Base-by-base conservation (phyloP, 2,888 invertebrate species). In the Agriotes lineatus region DNA sequence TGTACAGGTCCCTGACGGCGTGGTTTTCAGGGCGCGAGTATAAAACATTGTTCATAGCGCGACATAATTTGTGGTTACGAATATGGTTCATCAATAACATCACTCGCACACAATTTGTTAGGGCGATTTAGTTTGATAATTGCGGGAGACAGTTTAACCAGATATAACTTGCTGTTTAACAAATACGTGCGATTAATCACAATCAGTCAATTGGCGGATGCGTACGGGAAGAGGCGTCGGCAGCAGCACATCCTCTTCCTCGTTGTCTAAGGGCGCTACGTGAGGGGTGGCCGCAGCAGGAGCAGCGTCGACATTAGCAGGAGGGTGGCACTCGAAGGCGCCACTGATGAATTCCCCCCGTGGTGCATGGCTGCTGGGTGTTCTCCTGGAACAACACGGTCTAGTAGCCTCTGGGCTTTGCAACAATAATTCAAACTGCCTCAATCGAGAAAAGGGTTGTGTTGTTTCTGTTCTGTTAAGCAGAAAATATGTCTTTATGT, bases 331-430 rank as follows among this genome's bases (percentile, higher is more conserved):
- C 48, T 62, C 10, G 62, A 66, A 61, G 66, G 61, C 42, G 61
- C 56, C 57, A 66, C 65, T 60, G 80, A 81, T 75, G 80, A 80
- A 67, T 85, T 85, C 64, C 82, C 81, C 54, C 92, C 91, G 77
- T 93, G 92, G 85, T 94, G 93, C 93, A 94, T 94, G 48, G 94
- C 94, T 65, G 93, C 94, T 78, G 94, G 94, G 82, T 93, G 93
- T 86, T 94, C 94, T 79, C 93, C 94, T 93, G 89, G 77, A 87
- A 87, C 84, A 86, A 83, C 81, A 69, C 42, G 58, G 44, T 57
- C 67, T 67, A 67, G 57, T 67, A 67, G 67, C 57, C 62, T 62
- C 30, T 57, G 42, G 50, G 25, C 48, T 50, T 58, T 65, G 7
- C 39, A 39, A 37, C 52, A 60, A 60, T 65, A 48, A 62, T 62